phyloP scores from a whole-genome alignment of 2,113 vertebrate species.

The Cyprinodon tularosa region DNA sequence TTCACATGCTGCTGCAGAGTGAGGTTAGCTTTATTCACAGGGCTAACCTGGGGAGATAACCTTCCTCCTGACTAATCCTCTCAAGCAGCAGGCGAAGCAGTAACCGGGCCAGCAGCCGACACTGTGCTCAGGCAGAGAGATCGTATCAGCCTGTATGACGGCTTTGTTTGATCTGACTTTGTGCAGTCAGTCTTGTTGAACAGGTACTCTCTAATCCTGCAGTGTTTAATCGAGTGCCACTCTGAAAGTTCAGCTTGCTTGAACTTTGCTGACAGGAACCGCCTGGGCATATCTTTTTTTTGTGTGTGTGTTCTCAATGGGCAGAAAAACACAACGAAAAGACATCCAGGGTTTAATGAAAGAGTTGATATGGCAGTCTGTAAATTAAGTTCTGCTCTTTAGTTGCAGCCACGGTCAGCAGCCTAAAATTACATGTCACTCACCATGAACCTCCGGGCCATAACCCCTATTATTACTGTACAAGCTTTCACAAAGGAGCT shows the following conservation, averaged over 20 bases:
- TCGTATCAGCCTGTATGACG: conserved; percentile 45
- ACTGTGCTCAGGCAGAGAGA: conserved; percentile 12
- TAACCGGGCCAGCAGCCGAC: conserved; percentile 23
- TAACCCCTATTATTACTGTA: conserved; percentile 43
- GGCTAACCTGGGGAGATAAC: conserved; percentile 46
- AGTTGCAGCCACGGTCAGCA: conserved; percentile 37
- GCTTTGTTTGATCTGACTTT: conserved; percentile 31
- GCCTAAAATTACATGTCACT: conserved; percentile 45
- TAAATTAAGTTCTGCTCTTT: conserved; percentile 42
- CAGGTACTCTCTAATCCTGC: conserved; percentile 43
- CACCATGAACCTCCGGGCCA: conserved; percentile 29
- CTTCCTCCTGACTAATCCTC: conserved; percentile 54
- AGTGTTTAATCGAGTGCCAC: conserved; percentile 34
- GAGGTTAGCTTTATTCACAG: conserved; percentile 22
- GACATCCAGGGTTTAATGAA: conserved; percentile 42
- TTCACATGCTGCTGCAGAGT: conserved; percentile 20
- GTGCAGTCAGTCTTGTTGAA: conserved; percentile 11
- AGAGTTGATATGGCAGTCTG: conserved; percentile 26
- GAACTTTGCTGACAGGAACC: conserved; percentile 16
- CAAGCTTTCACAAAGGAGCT: conserved; percentile 32
- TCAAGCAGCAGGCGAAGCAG: conserved; percentile 8
- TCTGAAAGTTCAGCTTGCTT: conserved; percentile 23
- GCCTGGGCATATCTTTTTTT: conserved; percentile 20
- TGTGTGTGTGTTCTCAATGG: background rate
- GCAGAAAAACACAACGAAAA: conserved; percentile 33